These are phyloP conservation scores for Slavum lentiscoides DNA, from an alignment of 2,888 invertebrate species.

Conservation along the genomic window DNA sequence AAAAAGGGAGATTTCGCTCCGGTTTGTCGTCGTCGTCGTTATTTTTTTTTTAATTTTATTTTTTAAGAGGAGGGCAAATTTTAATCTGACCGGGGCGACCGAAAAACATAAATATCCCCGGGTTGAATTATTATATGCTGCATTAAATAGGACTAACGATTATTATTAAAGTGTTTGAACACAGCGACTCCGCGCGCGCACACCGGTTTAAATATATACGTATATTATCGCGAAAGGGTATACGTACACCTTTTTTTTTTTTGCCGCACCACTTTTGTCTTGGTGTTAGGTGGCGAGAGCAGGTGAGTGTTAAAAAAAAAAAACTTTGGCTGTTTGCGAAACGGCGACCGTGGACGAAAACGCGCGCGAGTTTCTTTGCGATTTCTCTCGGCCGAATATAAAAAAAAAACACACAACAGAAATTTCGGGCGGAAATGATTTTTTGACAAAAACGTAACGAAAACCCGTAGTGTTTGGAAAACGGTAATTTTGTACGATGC, in stretches of 20 bases:
- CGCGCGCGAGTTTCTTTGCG: no score
- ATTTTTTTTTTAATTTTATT: conserved; percentile 17
- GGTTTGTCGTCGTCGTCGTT: conserved; percentile 40
- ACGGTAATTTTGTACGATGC: no score
- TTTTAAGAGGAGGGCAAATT: conserved; percentile 45
- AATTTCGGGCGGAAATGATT: no score
- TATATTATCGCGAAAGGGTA: not conserved
- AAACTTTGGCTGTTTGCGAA: no score
- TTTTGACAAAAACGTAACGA: no score
- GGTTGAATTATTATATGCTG: conserved; percentile 52
- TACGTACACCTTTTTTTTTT: not conserved
- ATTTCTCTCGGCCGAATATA: no score
- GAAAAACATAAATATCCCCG: conserved; percentile 52
- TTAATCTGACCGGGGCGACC: conserved; percentile 51
- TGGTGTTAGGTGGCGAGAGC: no score
- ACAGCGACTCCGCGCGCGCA: conserved; percentile 25
- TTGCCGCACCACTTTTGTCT: conserved; percentile 8
- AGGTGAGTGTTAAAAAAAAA: no score
- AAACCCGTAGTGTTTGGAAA: no score
- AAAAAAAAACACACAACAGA: no score
- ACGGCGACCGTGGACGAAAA: no score
- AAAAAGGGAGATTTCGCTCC: conserved; percentile 51
- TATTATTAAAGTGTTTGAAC: conserved; percentile 51
- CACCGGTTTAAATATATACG: conserved; percentile 8
- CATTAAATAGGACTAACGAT: conserved; percentile 51